A percentile compares a stretch with the other conserved stretches of the same genome.
phyloP scores from a whole-genome alignment of 2,113 vertebrate genomes.

The Charina bottae region DNA sequence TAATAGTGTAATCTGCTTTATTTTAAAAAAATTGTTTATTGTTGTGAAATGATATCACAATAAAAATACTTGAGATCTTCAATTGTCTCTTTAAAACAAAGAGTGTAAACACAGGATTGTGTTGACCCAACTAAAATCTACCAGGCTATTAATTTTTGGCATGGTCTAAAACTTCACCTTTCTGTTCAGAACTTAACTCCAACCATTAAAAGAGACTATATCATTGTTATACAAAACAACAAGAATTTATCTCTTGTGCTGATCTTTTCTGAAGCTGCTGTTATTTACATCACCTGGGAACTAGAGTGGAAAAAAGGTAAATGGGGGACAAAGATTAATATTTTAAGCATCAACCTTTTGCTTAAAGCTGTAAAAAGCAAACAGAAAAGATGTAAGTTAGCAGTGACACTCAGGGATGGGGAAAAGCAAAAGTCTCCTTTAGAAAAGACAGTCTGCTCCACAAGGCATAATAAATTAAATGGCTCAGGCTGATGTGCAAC shows the following conservation, averaged over 20 bases:
- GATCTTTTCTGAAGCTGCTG: neutral
- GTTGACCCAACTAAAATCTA: neutral
- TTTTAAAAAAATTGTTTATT: neutral
- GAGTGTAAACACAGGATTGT: neutral
- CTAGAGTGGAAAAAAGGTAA: neutral
- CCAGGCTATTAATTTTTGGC: neutral
- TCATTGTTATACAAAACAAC: neutral
- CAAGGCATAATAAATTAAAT: conserved; percentile 22
- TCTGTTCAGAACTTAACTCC: neutral
- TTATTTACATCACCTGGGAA: conserved; percentile 1
- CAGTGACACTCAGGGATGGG: neutral
- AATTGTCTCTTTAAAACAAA: neutral
- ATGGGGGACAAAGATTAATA: neutral
- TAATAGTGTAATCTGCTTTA: neutral
- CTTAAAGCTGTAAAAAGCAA: neutral
- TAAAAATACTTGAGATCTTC: neutral
- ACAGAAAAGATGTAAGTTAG: neutral
- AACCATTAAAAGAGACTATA: neutral
- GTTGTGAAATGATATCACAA: neutral
- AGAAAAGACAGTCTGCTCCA: neutral
- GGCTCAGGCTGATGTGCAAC: neutral
- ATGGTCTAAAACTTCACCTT: neutral
- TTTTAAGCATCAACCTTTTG: neutral
- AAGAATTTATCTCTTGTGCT: neutral
- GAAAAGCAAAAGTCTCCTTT: neutral